A percentile compares a stretch with the other conserved stretches of the same genome.
These are phyloP conservation scores for Metridium senile DNA, from an alignment of 92 coral and sea anemone species.

Conservation along the genomic window DNA sequence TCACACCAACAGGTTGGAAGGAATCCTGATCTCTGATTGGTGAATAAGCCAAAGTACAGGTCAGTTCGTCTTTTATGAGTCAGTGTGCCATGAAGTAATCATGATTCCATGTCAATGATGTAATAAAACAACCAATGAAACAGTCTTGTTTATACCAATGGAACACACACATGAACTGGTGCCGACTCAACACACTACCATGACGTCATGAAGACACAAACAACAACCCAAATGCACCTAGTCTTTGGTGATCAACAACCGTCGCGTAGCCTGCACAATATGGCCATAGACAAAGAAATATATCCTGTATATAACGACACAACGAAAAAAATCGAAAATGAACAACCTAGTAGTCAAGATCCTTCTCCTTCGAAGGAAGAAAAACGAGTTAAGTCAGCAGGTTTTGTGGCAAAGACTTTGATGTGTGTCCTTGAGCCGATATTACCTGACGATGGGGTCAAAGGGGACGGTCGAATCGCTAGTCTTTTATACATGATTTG, in stretches of 20 bases:
- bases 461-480: constrained; percentile 96
- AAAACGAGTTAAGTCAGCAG: constrained; percentile 39
- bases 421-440: constrained; percentile 87
- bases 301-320: constrained; percentile 64
- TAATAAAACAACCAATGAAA: constrained; percentile 85
- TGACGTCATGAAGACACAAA: constrained; percentile 77
- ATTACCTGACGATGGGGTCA: constrained; percentile 86
- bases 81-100: constrained; percentile 91
- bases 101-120: constrained; percentile 91
- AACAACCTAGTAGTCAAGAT: constrained; percentile 31
- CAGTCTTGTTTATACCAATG: constrained; percentile 53
- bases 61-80: constrained; percentile 74
- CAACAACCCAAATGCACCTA: constrained; percentile 51
- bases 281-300: constrained; percentile 68
- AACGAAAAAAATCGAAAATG: constrained; percentile 62
- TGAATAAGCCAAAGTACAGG: constrained; percentile 35
- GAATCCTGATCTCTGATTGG: constrained; percentile 55
- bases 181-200: constrained; percentile 32
- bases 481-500: constrained; percentile 93
- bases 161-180: constrained; percentile 63
- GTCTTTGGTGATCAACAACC: constrained; percentile 55
- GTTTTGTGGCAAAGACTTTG: constrained; percentile 46
- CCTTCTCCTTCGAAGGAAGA: constrained; percentile 55
- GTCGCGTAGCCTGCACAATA: constrained; percentile 54
- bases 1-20: constrained; percentile 37